These are phyloP conservation scores for Pristiophorus japonicus DNA, from an alignment of 2,113 vertebrate species.

Conservation along the genomic window DNA sequence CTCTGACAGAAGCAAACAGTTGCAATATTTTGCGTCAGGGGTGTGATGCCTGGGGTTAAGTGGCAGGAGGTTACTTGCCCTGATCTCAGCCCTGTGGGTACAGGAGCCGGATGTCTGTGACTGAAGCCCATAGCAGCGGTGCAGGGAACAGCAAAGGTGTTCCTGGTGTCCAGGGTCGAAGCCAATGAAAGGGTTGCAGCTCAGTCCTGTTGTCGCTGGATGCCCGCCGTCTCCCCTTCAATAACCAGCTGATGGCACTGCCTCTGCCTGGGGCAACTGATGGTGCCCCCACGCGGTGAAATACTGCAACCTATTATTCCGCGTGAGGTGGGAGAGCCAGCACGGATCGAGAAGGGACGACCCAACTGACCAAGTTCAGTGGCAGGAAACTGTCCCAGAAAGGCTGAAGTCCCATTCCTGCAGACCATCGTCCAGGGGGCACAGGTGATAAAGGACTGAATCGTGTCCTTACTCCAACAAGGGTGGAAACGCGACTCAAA, in stretches of 20 bases:
- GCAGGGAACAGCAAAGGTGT: neutral
- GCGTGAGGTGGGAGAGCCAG: neutral
- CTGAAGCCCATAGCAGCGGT: neutral
- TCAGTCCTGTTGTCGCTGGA: neutral
- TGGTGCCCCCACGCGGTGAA: neutral
- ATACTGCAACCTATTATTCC: neutral
- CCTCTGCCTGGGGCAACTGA: neutral
- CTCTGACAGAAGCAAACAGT: neutral
- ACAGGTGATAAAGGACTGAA: too few relatives aligned
- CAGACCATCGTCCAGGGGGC: neutral
- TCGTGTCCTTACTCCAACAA: too few relatives aligned
- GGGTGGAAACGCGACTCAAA: neutral
- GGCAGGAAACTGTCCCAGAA: neutral
- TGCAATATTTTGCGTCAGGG: neutral
- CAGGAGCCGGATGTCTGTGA: neutral
- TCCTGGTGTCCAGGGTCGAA: neutral
- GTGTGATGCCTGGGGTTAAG: neutral
- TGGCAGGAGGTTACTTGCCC: neutral
- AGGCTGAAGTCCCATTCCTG: neutral
- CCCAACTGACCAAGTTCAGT: neutral
- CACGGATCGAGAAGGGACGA: neutral
- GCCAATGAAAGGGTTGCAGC: neutral
- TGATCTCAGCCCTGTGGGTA: neutral
- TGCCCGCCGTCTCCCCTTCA: neutral
- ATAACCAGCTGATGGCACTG: neutral